Percentiles rank a stretch among this genome's conserved stretches.
Conservation (phyloP, 2,888 invertebrate species). For the Agriopis leucophaearia region DNA sequence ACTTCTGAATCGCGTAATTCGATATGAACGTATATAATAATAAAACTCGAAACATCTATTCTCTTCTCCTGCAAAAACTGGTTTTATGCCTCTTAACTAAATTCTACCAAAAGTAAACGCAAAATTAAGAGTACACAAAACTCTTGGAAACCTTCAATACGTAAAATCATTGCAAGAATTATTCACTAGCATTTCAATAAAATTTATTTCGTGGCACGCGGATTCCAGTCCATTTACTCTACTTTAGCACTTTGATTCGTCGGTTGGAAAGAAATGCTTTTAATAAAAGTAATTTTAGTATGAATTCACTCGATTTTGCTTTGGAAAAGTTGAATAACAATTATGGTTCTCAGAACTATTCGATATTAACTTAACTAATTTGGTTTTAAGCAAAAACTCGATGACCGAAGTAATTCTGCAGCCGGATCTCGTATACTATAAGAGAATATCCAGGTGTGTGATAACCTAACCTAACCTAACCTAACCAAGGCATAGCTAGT, state of each 20-base stretch:
- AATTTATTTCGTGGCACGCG: conserved; percentile 78
- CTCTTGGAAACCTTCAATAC: conserved; percentile 19
- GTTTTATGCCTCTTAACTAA: not conserved
- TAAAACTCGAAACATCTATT: no score
- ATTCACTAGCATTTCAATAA: conserved; percentile 73
- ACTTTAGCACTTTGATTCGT: conserved; percentile 80
- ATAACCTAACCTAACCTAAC: no score
- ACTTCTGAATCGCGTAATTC: no score
- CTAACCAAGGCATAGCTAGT: no score
- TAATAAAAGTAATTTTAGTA: conserved; percentile 82
- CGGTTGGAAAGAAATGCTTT: conserved; percentile 80
- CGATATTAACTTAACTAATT: conserved; percentile 23
- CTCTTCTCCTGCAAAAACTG: not conserved
- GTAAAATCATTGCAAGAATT: conserved; percentile 60
- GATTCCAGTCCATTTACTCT: conserved; percentile 82
- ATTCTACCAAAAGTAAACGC: conserved; percentile 6
- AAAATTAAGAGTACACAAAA: conserved; percentile 16
- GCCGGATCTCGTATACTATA: no score
- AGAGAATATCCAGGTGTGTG: no score
- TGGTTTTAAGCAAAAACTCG: no score
- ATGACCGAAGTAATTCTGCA: no score
- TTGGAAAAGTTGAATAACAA: conserved; percentile 74
- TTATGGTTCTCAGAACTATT: conserved; percentile 46
- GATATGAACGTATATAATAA: no score
- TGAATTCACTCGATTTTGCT: conserved; percentile 78